Percentiles rank a stretch among this genome's conserved stretches.
phyloP scores from a whole-genome alignment of 2,797 vertebrate species.

The Anas flavirostris region DNA sequence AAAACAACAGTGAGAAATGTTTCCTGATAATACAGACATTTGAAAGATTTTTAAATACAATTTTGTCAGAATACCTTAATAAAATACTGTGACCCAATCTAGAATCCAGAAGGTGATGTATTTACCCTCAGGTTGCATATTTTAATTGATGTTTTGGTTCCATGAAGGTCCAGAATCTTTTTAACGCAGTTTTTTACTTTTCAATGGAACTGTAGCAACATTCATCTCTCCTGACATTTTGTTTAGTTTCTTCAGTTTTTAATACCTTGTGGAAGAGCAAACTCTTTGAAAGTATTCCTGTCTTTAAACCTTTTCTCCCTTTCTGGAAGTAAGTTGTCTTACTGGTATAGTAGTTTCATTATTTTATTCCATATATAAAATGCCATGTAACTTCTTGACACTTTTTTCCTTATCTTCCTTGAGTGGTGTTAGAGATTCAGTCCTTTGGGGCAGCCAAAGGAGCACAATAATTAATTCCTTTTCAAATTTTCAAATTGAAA shows the following conservation, averaged over 20 bases:
- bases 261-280: background rate
- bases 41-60: background rate
- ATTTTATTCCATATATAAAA: background rate
- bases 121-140: background rate
- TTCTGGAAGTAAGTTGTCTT: background rate
- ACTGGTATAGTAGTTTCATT: background rate
- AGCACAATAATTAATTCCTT: background rate
- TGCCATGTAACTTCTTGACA: background rate
- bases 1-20: fast-evolving
- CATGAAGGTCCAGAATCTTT: background rate
- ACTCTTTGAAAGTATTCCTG: background rate
- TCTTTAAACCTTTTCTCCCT: background rate
- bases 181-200: background rate
- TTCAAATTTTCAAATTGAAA: background rate
- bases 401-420: fast-evolving
- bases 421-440: background rate
- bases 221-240: background rate
- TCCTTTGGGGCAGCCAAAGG: background rate
- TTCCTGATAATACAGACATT: fast-evolving
- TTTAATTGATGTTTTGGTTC: background rate
- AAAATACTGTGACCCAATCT: background rate
- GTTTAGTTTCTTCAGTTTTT: background rate
- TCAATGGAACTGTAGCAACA: background rate
- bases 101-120: background rate
- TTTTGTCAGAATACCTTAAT: background rate